These are phyloP conservation scores for Lithophane leautieri DNA, from an alignment of 2,888 invertebrate species.

Conservation along the genomic window DNA sequence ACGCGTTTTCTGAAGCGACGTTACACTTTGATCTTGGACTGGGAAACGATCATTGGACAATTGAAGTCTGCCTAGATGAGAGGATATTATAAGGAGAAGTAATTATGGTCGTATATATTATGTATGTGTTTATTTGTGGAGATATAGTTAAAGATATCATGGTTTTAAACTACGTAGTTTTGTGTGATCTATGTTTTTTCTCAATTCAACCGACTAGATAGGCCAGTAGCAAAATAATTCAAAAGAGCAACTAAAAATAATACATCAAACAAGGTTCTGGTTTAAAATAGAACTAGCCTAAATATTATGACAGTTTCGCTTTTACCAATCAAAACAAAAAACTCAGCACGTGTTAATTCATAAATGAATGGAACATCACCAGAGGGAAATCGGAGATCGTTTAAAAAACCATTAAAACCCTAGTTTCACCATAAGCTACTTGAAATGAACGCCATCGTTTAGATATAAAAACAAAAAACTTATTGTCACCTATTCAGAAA, in stretches of 20 bases:
- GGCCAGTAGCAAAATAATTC: background rate
- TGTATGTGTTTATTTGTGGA: background rate
- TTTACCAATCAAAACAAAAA: conserved; percentile 41
- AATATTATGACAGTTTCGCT: conserved; percentile 30
- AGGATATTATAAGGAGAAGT: background rate
- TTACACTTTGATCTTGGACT: conserved; percentile 59
- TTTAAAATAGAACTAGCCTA: conserved; percentile 16
- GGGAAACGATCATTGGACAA: conserved; percentile 49
- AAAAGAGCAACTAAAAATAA: conserved; percentile 14
- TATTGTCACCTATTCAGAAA: conserved; percentile 88
- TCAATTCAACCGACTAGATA: background rate
- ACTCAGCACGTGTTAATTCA: conserved; percentile 59
- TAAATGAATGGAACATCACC: conserved; percentile 59
- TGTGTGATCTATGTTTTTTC: background rate
- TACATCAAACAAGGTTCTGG: background rate
- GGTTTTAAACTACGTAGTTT: background rate
- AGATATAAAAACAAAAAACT: conserved; percentile 81
- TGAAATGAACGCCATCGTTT: conserved; percentile 82
- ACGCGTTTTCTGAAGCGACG: conserved; percentile 54
- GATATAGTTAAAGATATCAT: background rate
- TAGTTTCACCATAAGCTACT: conserved; percentile 87
- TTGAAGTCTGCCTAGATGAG: conserved; percentile 31
- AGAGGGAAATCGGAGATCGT: conserved; percentile 80
- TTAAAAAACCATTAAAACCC: conserved; percentile 83
- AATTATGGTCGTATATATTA: conserved; percentile 3